A percentile compares a stretch with the other conserved stretches of the same genome.
Conservation (phyloP, 2,797 vertebrate genomes). For the Kryptopterus vitreolus region DNA sequence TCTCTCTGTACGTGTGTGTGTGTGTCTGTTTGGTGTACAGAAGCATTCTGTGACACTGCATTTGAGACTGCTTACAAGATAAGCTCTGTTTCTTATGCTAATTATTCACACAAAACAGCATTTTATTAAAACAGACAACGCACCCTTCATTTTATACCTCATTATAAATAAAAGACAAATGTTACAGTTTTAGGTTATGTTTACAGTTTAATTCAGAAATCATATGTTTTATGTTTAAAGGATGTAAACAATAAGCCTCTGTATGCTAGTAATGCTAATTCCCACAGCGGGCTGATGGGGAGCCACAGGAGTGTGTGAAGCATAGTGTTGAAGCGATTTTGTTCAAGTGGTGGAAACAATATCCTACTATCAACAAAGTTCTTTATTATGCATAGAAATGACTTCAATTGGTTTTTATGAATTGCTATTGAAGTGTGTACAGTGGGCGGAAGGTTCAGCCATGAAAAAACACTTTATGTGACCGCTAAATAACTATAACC, state of each 20-base stretch:
- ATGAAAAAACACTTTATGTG: not conserved
- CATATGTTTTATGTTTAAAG: not conserved
- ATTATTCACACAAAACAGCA: slow-evolving; percentile 34
- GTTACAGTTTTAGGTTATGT: not conserved
- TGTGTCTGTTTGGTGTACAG: not conserved
- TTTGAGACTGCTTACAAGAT: slow-evolving; percentile 45
- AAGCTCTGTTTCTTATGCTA: slow-evolving; percentile 43
- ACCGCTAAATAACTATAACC: not conserved
- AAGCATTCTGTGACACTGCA: slow-evolving; percentile 31
- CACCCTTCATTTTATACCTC: not conserved
- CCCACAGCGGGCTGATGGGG: not conserved
- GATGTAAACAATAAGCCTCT: not conserved
- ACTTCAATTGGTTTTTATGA: not conserved
- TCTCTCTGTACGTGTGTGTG: not conserved
- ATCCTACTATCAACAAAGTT: not conserved
- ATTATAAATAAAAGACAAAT: not conserved
- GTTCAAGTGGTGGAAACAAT: not conserved
- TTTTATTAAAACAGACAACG: not conserved
- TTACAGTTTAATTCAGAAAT: not conserved
- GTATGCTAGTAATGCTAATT: not conserved
- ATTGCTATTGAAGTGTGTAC: not conserved
- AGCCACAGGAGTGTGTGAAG: not conserved
- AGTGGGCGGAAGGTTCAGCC: not conserved
- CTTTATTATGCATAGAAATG: not conserved
- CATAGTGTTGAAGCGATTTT: not conserved